Evolutionary conservation across 2,888 invertebrate genomes (phyloP), one percentile per base, ranked within the genome.

Genomic region (Campoplex nolae): DNA sequence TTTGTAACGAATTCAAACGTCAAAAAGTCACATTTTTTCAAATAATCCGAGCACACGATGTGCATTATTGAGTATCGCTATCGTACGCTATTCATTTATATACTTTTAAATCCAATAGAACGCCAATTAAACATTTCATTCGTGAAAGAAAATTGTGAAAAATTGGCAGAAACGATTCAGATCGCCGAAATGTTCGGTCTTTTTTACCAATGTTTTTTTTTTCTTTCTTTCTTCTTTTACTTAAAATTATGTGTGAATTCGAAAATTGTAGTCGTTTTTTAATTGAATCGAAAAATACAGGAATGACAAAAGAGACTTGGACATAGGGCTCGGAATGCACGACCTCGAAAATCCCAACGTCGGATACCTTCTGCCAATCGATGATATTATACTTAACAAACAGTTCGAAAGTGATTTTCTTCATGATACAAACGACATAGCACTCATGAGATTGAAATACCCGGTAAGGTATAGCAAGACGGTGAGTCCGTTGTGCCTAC

Each of bases 351-450:
- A 95, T 23, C 82, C 92, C 58, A 76, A 89, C 0, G 92, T 93
- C 58, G 95, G 95, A 0, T 93, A 94, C 75, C 91, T 93, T 67
- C 92, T 95, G 54, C 93, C 93, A 45, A 95, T 95, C 68, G 92
- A 94, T 0, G 68, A 91, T 0, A 94, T 95, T 9, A 92, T 94
- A n/a, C 94, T 96, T 65, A 96, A 96, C 88, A 95, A 88, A 51
- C 81, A 88, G 11, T 96, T 96, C 89, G 94, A 95, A 1, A 95
- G 96, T 1, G 95, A 95, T 67, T 93, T 95, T 1, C 93, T 95
- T 0, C 93, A 96, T 85, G 96, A 96, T 83, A 95, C 95, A 78
- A 95, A 96, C 88, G 96, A 96, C 89, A 96, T 96, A 65, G 96
- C 96, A 0, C 93, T 96, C 28, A 95, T 96, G 0, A 95, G 95